A percentile compares a stretch with the other conserved stretches of the same genome.
phyloP scores from a whole-genome alignment of 2,113 vertebrate species.

The Campylomormyrus tamandua region DNA sequence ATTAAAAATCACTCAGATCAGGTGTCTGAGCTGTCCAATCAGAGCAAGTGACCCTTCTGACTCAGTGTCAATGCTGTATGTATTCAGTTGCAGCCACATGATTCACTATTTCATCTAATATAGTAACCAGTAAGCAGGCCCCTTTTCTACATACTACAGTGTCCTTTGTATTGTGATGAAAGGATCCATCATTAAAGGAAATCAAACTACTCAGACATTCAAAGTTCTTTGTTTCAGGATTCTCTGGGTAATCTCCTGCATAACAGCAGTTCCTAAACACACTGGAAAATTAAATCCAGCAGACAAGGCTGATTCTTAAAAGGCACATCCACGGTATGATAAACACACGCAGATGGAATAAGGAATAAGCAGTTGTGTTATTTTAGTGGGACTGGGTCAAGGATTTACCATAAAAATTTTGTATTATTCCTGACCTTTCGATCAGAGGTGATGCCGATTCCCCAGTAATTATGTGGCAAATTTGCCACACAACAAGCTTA shows the following conservation, averaged over 20 bases:
- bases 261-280: neutral
- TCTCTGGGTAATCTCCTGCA: neutral
- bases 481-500: neutral
- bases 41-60: neutral
- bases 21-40: neutral
- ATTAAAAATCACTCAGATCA: neutral
- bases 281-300: neutral
- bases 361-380: neutral
- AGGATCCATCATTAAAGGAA: neutral
- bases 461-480: neutral
- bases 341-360: neutral
- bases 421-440: neutral
- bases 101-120: neutral
- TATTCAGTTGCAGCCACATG: neutral
- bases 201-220: neutral
- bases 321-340: neutral
- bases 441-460: neutral
- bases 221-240: neutral
- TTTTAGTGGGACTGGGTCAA: neutral
- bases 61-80: neutral
- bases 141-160: neutral
- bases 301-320: neutral
- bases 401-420: neutral
- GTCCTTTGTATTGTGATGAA: neutral
- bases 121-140: neutral